Evolutionary conservation across 2,888 invertebrate genomes (phyloP), one percentile per base, ranked within the genome.

Genomic region (Plagiodera versicolora): DNA sequence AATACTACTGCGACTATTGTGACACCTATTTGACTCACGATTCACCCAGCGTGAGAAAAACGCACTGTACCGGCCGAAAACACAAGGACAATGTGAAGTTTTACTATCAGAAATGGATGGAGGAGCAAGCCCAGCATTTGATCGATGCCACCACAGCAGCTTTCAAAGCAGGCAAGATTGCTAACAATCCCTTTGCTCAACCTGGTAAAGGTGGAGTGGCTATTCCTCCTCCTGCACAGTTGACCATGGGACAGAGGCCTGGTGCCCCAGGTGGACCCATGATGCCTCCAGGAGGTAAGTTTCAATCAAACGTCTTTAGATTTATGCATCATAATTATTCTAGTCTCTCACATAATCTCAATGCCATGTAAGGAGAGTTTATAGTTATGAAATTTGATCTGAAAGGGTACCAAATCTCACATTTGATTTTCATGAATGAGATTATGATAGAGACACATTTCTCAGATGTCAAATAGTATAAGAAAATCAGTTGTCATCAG

Each of bases 61-160:
- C 99, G 9, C 99, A 99, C 79, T 99, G 98, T 79, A 97, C 96
- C 32, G 99, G 99, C 10, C 86, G 99, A 70, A 99, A 99, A 82
- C 99, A 99, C 81, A 98, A 99, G 80, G 99, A 99, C 78, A 99
- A 99, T 80, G 99, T 99, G 0, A 94, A 98, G 79, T 94, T 97
- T 79, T 99, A 94, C 77, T 99, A 99, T 80, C 98, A 99, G 80
- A 98, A 98, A 83, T 99, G 98, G 99, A 96, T 99, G 94, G 99
- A 99, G 80, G 98, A 99, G 79, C 98, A 99, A 83, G 99, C 99
- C 0, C 99, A 99, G 77, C 92, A 95, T 81, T 83, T 99, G 56
- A 98, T 99, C 67, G 99, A 99, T 79, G 95, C 95, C n/a, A 95
- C 95, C 20, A 95, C 98, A 56, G 97, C 98, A 8, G 97, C 97